These are phyloP conservation scores for Quadriops clusia DNA, from an alignment of 2,888 invertebrate genomes.

Conservation along the genomic window DNA sequence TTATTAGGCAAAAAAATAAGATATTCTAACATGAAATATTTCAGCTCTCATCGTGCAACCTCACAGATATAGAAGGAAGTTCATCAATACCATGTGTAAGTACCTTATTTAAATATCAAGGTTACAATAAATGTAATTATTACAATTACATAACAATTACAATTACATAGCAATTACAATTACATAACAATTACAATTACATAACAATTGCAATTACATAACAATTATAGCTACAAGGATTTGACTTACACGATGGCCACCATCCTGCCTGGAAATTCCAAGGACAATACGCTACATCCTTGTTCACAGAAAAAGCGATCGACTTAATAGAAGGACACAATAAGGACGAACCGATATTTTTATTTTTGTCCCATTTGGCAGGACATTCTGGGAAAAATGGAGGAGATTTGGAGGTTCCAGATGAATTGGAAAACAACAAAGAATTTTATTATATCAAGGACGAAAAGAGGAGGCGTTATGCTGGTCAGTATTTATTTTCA, in stretches of 20 bases:
- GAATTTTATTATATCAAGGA: slow-evolving; percentile 56
- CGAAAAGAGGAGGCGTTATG: slow-evolving; percentile 51
- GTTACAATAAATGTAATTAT: too few species aligned
- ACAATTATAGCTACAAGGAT: slow-evolving; percentile 35
- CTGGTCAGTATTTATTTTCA: too few species aligned
- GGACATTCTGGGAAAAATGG: slow-evolving; percentile 62
- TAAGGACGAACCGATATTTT: slow-evolving; percentile 52
- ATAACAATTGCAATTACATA: too few species aligned
- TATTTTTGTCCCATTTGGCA: slow-evolving; percentile 67
- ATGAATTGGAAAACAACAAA: slow-evolving; percentile 43
- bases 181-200: too few species aligned
- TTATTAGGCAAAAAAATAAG: too few species aligned
- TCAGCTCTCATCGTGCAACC: too few species aligned
- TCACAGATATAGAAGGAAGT: too few species aligned
- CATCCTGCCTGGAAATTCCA: slow-evolving; percentile 39
- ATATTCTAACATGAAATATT: too few species aligned
- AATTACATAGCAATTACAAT: too few species aligned
- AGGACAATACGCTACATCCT: slow-evolving; percentile 56
- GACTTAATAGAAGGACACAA: slow-evolving; percentile 50
- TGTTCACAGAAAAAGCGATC: slow-evolving; percentile 54
- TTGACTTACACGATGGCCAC: slow-evolving; percentile 36
- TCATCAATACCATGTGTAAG: too few species aligned
- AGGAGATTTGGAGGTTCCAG: slow-evolving; percentile 56
- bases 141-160: too few species aligned
- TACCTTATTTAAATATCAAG: too few species aligned